Evolutionary conservation across 2,113 vertebrate species (phyloP).

Genomic region (Reinhardtius hippoglossoides): DNA sequence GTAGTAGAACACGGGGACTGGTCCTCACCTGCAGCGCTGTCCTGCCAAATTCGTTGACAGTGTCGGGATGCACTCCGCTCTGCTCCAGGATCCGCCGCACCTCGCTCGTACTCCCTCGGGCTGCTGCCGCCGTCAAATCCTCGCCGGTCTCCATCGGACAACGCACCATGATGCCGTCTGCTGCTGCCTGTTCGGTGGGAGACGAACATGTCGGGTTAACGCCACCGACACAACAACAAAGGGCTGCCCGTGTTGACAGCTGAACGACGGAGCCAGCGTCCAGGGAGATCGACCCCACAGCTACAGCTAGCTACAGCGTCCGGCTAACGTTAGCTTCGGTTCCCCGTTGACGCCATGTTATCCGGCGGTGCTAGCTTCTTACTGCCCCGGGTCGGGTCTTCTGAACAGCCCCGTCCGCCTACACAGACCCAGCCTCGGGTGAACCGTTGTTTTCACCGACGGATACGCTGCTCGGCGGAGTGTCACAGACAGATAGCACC

Average conservation of each 20-base stretch:
- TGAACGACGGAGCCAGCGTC: not conserved
- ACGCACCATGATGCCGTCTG: conserved; percentile 81
- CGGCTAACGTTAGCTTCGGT: conserved; percentile 44
- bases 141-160: conserved; percentile 85
- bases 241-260: not conserved
- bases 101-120: conserved; percentile 84
- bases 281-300: conserved; percentile 1
- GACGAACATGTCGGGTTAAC: not conserved
- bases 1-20: not conserved
- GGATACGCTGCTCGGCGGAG: not conserved
- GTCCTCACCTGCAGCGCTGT: conserved; percentile 88
- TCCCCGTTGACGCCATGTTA: conserved; percentile 63
- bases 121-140: conserved; percentile 87
- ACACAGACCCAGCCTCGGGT: not conserved
- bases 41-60: conserved; percentile 87
- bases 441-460: not conserved
- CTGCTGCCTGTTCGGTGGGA: conserved; percentile 30
- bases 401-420: not conserved
- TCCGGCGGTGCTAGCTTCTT: conserved; percentile 5
- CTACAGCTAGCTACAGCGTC: conserved; percentile 49
- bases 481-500: conserved; percentile 47
- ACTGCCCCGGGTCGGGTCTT: not conserved
- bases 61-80: conserved; percentile 86
- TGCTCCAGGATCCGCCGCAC: conserved; percentile 87
- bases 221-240: not conserved